A percentile compares a stretch with the other conserved stretches of the same genome.
phyloP scores from a whole-genome alignment of 2,888 invertebrate species.

The Dioctria linearis region DNA sequence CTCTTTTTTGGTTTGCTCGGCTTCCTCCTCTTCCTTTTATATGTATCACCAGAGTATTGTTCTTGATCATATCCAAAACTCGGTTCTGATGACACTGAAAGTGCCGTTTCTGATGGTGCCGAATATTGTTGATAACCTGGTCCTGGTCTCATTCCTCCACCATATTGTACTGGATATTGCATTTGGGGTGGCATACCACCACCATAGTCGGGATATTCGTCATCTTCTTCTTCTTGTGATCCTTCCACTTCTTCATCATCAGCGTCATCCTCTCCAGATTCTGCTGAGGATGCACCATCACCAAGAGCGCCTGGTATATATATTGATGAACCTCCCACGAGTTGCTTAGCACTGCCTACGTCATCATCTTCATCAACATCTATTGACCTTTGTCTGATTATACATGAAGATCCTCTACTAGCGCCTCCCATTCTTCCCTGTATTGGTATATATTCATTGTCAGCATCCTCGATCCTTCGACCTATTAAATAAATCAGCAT shows the following conservation, averaged over 20 bases:
- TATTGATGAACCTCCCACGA: slow-evolving; percentile 7
- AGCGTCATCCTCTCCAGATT: background rate
- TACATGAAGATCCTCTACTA: slow-evolving; percentile 13
- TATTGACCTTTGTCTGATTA: slow-evolving; percentile 31
- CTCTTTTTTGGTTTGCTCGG: background rate
- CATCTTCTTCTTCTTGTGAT: slow-evolving; percentile 1
- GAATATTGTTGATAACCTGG: background rate
- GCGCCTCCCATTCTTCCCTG: slow-evolving; percentile 2
- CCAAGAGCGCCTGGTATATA: slow-evolving; percentile 3
- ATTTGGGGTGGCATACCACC: background rate
- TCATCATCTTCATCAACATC: slow-evolving; percentile 19
- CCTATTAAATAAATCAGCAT: background rate
- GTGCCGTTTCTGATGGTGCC: background rate
- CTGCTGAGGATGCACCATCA: background rate
- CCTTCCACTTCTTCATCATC: background rate
- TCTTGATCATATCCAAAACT: background rate
- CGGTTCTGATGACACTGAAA: slow-evolving; percentile 3
- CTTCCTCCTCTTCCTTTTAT: slow-evolving; percentile 4
- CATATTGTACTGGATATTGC: background rate
- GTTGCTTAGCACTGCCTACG: background rate
- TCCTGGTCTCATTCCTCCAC: background rate
- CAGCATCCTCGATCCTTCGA: background rate
- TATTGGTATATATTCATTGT: background rate
- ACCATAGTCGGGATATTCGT: background rate
- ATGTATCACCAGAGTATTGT: background rate